Percentiles rank a stretch among this genome's conserved stretches.
phyloP scores from a whole-genome alignment of 1,140 invertebrate genomes.

The Aphis craccivora region DNA sequence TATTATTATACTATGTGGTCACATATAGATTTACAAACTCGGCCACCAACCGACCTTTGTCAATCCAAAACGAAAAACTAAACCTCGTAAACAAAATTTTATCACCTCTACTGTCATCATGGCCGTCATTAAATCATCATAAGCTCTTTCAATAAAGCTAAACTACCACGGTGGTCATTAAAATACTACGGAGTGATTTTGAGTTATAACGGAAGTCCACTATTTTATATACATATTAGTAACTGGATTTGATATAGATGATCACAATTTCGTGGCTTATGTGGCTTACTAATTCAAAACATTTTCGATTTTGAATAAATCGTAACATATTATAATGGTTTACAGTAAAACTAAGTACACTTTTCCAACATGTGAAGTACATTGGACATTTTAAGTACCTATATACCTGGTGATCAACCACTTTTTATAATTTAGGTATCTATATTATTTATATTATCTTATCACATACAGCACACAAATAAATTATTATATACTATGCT shows the following conservation, averaged over 20 bases:
- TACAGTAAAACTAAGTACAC: too few species aligned
- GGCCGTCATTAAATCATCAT: not conserved
- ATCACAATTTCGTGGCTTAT: too few species aligned
- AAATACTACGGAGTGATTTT: not conserved
- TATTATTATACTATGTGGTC: not conserved
- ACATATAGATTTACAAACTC: not conserved
- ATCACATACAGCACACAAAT: too few species aligned
- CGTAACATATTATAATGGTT: too few species aligned
- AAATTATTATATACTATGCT: too few species aligned
- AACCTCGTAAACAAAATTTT: not conserved
- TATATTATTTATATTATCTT: too few species aligned
- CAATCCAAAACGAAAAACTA: constrained; percentile 23
- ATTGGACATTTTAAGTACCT: too few species aligned
- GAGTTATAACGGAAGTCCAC: not conserved
- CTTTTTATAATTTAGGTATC: too few species aligned
- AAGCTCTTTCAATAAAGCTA: not conserved
- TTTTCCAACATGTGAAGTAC: too few species aligned
- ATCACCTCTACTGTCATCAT: not conserved
- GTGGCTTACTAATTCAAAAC: too few species aligned
- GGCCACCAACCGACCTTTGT: not conserved
- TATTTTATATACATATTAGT: not conserved
- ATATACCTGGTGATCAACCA: too few species aligned
- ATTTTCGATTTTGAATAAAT: too few species aligned
- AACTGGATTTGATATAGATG: not conserved
- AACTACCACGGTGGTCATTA: not conserved